A percentile compares a stretch with the other conserved stretches of the same genome.
Evolutionary conservation across 2,113 vertebrate species (phyloP).

Genomic region (Crotalus viridis): DNA sequence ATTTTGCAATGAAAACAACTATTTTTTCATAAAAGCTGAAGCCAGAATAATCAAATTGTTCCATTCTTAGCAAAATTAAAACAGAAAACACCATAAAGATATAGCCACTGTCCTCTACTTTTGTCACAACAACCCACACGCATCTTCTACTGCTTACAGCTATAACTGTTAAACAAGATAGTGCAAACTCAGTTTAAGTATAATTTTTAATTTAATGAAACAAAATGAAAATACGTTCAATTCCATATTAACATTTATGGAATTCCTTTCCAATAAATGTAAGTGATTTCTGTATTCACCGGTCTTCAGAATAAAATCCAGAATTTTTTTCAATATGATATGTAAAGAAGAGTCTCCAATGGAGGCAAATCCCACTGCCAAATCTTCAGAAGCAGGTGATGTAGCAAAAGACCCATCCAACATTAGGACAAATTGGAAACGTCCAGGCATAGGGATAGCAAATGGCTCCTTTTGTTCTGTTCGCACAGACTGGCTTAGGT

Average conservation of each 20-base stretch:
- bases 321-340: constrained; percentile 90
- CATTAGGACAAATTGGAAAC: constrained; percentile 63
- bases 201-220: not conserved
- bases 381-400: constrained; percentile 68
- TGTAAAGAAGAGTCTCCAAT: constrained; percentile 95
- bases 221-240: constrained; percentile 12
- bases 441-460: constrained; percentile 23
- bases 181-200: not conserved
- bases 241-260: not conserved
- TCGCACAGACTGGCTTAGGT: constrained; percentile 90
- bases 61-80: not conserved
- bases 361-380: constrained; percentile 83
- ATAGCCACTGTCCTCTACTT: not conserved
- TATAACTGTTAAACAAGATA: accelerated
- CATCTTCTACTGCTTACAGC: not conserved
- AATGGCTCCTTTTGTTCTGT: constrained; percentile 88
- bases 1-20: constrained; percentile 13
- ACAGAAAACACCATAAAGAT: not conserved
- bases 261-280: not conserved
- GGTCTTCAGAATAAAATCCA: constrained; percentile 96
- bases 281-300: constrained; percentile 65
- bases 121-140: not conserved
- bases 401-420: constrained; percentile 66
- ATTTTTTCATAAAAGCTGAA: not conserved
- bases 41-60: not conserved